Evolutionary conservation across 2,797 vertebrate species (phyloP).

Genomic region (Cygnus olor): DNA sequence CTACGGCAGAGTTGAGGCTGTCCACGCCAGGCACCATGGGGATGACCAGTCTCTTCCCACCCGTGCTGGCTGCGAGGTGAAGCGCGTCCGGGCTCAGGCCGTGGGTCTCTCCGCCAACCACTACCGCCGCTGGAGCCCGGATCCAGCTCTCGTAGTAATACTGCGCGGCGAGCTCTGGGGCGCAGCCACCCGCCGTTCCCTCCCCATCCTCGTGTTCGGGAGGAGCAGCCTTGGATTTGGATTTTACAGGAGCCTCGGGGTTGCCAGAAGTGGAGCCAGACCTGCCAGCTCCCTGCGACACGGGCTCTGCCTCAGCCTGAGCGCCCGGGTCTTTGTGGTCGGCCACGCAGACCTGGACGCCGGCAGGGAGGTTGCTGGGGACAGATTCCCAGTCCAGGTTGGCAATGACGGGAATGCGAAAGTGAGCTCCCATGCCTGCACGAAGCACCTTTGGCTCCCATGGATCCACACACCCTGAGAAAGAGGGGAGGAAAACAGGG

Average conservation of each 20-base stretch:
- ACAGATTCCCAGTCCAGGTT: constrained; percentile 86
- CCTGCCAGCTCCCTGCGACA: fast-evolving
- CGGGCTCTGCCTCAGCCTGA: fast-evolving
- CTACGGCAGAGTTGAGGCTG: constrained; percentile 92
- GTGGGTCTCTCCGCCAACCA: constrained; percentile 89
- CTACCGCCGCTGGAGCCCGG: constrained; percentile 80
- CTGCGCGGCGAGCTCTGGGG: constrained; percentile 76
- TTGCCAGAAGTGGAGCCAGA: background rate
- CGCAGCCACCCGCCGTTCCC: background rate
- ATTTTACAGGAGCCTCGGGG: background rate
- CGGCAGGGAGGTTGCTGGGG: constrained; percentile 76
- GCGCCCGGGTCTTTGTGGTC: constrained; percentile 74
- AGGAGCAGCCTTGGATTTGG: background rate
- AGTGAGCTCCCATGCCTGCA: constrained; percentile 96
- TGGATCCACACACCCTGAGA: constrained; percentile 90
- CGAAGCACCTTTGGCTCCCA: constrained; percentile 98
- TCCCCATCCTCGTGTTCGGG: background rate
- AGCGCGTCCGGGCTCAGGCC: constrained; percentile 86
- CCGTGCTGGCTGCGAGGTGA: constrained; percentile 80
- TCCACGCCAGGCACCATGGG: constrained; percentile 85
- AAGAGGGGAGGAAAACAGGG: background rate
- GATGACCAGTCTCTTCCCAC: constrained; percentile 84
- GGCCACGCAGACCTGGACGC: constrained; percentile 82
- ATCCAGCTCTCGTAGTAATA: constrained; percentile 87
- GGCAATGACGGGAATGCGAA: constrained; percentile 87